phyloP scores from a whole-genome alignment of 2,113 vertebrate species.

The Eudorcas thomsonii region DNA sequence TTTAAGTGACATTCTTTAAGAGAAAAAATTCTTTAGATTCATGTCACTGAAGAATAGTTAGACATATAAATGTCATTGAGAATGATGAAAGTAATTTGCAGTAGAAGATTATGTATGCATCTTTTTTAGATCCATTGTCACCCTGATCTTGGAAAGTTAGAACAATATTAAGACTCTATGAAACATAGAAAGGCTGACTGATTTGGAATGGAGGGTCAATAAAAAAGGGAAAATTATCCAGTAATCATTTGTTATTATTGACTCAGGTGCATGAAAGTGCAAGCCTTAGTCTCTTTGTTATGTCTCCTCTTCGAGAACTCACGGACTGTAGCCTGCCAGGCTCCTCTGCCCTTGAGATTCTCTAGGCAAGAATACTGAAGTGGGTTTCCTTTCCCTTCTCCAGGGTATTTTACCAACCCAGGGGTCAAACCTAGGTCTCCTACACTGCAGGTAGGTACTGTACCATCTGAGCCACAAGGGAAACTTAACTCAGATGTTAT shows the following conservation, averaged over 20 bases:
- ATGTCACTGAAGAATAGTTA: neutral
- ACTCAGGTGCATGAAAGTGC: neutral
- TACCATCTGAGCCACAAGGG: neutral
- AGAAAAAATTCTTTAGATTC: neutral
- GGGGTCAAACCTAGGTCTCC: neutral
- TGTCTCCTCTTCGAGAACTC: neutral
- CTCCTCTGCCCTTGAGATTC: neutral
- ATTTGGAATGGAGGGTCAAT: neutral
- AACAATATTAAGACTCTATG: neutral
- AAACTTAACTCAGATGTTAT: neutral
- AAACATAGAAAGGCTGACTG: neutral
- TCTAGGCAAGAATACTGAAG: neutral
- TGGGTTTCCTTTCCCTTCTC: neutral
- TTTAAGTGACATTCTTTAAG: neutral
- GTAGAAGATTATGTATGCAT: neutral
- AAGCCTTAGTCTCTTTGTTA: fast-evolving
- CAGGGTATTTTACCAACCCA: neutral
- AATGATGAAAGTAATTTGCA: neutral
- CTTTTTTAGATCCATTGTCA: neutral
- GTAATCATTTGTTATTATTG: neutral
- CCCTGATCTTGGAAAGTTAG: neutral
- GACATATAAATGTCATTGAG: neutral
- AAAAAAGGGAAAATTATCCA: neutral
- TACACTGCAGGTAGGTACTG: neutral
- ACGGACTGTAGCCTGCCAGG: neutral